Evolutionary conservation across 2,888 invertebrate genomes (phyloP).

Genomic region (Microplitis deprimator): DNA sequence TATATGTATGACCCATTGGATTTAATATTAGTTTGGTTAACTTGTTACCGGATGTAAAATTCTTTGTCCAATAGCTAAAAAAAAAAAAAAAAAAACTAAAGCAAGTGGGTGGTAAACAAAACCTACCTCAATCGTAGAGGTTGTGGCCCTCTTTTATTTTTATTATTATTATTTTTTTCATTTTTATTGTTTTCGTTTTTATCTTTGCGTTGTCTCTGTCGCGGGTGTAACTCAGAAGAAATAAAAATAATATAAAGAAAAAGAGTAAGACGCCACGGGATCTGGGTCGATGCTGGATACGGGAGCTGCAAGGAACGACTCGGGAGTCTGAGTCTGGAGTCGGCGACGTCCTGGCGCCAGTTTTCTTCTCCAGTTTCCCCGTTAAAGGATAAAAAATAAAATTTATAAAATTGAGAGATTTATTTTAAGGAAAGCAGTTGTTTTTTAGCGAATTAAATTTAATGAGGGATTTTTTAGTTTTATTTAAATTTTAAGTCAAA

Average conservation of each 20-base stretch:
- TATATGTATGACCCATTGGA: no score
- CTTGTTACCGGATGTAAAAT: no score
- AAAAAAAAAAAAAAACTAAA: not conserved
- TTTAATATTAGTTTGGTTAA: no score
- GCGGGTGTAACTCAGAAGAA: conserved; percentile 56
- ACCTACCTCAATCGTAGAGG: conserved; percentile 62
- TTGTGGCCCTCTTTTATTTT: conserved; percentile 55
- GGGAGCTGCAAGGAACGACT: conserved; percentile 39
- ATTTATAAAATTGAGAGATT: not conserved
- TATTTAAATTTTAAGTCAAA: no score
- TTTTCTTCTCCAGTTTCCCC: conserved; percentile 21
- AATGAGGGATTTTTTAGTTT: no score
- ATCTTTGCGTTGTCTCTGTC: conserved; percentile 43
- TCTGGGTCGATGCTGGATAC: conserved; percentile 68
- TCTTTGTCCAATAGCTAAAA: not conserved
- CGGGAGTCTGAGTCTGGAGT: conserved; percentile 63
- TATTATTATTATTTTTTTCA: conserved; percentile 43
- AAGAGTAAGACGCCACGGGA: conserved; percentile 60
- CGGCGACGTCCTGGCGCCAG: conserved; percentile 63
- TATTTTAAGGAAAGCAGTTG: no score
- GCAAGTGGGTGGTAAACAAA: conserved; percentile 41
- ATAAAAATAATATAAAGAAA: conserved; percentile 58
- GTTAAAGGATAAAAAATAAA: conserved; percentile 5
- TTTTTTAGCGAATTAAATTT: no score
- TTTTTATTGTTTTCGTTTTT: not conserved